Base-by-base conservation (phyloP, 2,888 invertebrate genomes). In the Hecatera dysodea region DNA sequence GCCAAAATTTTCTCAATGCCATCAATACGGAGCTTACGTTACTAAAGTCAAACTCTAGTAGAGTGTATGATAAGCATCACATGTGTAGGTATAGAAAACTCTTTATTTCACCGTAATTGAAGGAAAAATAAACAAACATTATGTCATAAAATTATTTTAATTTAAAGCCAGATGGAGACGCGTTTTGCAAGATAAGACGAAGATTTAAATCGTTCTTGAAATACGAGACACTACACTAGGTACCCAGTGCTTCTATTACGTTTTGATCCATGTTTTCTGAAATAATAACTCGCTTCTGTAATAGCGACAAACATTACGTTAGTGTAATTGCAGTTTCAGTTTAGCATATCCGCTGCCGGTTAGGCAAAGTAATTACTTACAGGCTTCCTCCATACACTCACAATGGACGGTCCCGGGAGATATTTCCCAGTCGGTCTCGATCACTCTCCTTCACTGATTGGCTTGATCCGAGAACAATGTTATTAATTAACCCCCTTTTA, bases 321-420 rank as follows among this genome's bases (percentile, higher is more conserved):
- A 56, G 6, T 52, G 4, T 36, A 36, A 56, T 67, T 60, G 70
- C 66, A 64, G 63, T 76, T 67, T 67, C 33, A 57, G 75, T n/a
- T n/a, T n/a, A n/a, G n/a, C n/a, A n/a, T 71, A 71, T 55, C 50
- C 50, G 36, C 63, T 61, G 52, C 42, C 33, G 19, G 70, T 63
- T 80, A 67, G 63, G 46, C 27, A 19, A 11, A 64, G 63, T 75
- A 61, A 80, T 80, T 80, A 80, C 60, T 67, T 61, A 55, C 80
- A 56, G 29, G 67, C 39, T 39, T 64, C 60, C 60, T 70, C 63
- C 66, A 64, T 63, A 44, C 68, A 61, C 55, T 55, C 36, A 80
- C 81, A 80, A 80, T 75, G 56, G 65, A 67, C 52, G 24, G 39
- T 76, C 78, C 76, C 81, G 48, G n/a, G 77, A 65, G 81, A 80